Conservation (phyloP, 2,888 invertebrate species). For the Patella depressa region DNA sequence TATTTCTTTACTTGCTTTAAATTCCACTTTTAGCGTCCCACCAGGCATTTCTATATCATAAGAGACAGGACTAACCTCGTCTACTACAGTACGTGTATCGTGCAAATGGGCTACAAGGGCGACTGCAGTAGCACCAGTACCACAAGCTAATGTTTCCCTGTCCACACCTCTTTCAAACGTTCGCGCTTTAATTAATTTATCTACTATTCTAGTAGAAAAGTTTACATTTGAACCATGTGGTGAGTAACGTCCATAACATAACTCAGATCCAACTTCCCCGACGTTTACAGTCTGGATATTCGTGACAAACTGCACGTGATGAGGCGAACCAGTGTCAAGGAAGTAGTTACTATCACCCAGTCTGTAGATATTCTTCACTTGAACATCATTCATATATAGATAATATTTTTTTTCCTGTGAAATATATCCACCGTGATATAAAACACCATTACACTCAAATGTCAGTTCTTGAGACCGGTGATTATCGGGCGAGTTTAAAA, state of each 20-base stretch:
- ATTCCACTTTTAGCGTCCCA: conserved; percentile 32
- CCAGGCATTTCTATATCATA: conserved; percentile 20
- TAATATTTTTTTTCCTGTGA: not conserved
- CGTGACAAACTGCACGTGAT: conserved; percentile 43
- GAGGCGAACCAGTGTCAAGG: conserved; percentile 47
- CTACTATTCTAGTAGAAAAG: conserved; percentile 30
- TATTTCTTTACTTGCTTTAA: not conserved
- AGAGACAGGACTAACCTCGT: not conserved
- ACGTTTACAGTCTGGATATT: conserved; percentile 33
- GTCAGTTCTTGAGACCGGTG: conserved; percentile 16
- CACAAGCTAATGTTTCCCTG: conserved; percentile 51
- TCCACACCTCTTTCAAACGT: conserved; percentile 52
- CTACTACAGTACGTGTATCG: not conserved
- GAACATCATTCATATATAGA: conserved; percentile 24
- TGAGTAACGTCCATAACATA: conserved; percentile 28
- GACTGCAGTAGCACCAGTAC: conserved; percentile 47
- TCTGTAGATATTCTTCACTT: conserved; percentile 7
- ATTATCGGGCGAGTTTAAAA: not conserved
- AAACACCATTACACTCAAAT: conserved; percentile 36
- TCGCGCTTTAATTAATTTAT: conserved; percentile 27
- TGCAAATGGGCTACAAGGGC: conserved; percentile 28
- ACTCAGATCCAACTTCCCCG: conserved; percentile 25
- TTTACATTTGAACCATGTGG: conserved; percentile 41
- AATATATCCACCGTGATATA: conserved; percentile 27
- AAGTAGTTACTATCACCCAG: conserved; percentile 33